Base-by-base conservation (phyloP, 1,140 invertebrate species). In the Elymnias hypermnestra region DNA sequence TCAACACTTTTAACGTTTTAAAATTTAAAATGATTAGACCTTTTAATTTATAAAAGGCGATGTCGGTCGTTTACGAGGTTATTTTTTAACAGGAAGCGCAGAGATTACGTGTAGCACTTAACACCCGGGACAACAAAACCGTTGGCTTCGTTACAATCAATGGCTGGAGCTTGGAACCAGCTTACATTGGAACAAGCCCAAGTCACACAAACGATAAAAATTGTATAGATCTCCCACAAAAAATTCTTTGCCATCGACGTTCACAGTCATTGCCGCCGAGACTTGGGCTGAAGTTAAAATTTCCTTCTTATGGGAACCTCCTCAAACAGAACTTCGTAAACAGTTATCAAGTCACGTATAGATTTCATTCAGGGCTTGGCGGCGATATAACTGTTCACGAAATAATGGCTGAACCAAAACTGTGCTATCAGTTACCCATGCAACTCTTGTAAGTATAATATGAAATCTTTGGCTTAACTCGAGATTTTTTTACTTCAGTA, bases 301-400 rank as follows among this genome's bases (percentile, higher is more conserved):
- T 95, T 51, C 95, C 95, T 1, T 79, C 81, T 0, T 83, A 83
- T 38, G 69, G 73, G 0, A 75, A 40, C 13, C 46, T 87, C 7
- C 48, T 89, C 31, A 92, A 92, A 62, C 86, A 92, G 28, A 86
- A 95, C 14, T 95, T 93, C 72, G 89, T 91, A 3, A 94, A 95
- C 70, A 90, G 93, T 25, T 89, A 90, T 46, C 89, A 95, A 49
- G 91, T 93, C 53, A 96, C 96, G 0, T 98, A 97, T 68, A 90
- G 95, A 33, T 95, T 98, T 83, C 95, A 97, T 74, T 97, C 95
- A 0, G 94, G 94, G 2, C 87, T 96, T 3, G 94, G 94, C 1
- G 94, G 94, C 3, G 95, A 97, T 78, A 95, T 98, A 28, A 94
- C 94, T 42, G 95, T 97, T 2, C 93, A 97, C 64, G 97, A 99